These are phyloP conservation scores for Myotis brandtii DNA, from an alignment of 2,113 vertebrate genomes.

Conservation along the genomic window DNA sequence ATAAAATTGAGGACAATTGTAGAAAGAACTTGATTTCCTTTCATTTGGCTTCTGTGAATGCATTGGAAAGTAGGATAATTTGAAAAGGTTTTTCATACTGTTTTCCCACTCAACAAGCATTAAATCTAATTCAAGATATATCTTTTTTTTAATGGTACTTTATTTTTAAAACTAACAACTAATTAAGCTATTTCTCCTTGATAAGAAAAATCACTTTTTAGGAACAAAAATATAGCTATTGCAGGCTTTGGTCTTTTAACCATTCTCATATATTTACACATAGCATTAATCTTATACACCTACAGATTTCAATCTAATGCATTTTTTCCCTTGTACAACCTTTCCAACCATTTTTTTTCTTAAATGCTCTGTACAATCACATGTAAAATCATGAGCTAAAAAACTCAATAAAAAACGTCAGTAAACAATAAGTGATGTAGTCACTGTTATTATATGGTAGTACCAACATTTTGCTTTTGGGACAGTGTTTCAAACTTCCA, in stretches of 20 bases:
- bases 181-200: constrained; percentile 23
- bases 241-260: constrained; percentile 56
- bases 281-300: constrained; percentile 54
- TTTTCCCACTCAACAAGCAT: constrained; percentile 28
- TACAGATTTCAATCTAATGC: background rate
- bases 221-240: constrained; percentile 32
- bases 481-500: background rate
- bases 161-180: constrained; percentile 57
- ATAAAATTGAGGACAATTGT: constrained; percentile 8
- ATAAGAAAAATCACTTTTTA: constrained; percentile 46
- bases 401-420: constrained; percentile 82
- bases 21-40: constrained; percentile 16
- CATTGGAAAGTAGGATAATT: constrained; percentile 11
- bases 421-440: constrained; percentile 72
- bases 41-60: constrained; percentile 34
- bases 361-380: constrained; percentile 81
- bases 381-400: constrained; percentile 83
- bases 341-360: constrained; percentile 60
- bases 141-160: background rate
- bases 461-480: constrained; percentile 70
- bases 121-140: constrained; percentile 54
- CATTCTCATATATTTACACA: constrained; percentile 46
- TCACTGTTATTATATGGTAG: constrained; percentile 76
- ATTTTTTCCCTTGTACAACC: constrained; percentile 56
- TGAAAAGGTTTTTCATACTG: background rate